Percentiles rank a stretch among this genome's conserved stretches.
These are phyloP conservation scores for Asarcornis scutulata DNA, from an alignment of 2,113 vertebrate species.

Conservation along the genomic window DNA sequence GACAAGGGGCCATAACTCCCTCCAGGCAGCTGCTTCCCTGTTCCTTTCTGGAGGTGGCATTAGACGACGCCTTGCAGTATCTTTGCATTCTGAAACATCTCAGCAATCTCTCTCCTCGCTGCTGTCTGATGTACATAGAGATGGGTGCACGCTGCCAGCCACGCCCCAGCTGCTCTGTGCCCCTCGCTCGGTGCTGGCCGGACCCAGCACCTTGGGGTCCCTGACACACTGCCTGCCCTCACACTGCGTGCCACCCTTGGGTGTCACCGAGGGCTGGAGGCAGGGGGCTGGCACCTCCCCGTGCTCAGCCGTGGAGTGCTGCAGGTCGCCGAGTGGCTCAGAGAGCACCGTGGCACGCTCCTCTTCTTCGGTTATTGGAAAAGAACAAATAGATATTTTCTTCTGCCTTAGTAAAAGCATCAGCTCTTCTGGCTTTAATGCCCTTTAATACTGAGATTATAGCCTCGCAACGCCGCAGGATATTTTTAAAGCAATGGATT, in stretches of 20 bases:
- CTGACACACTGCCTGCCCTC: fast-evolving
- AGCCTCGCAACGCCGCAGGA: not conserved
- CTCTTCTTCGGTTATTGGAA: not conserved
- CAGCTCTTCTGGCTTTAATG: not conserved
- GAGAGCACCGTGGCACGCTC: not conserved
- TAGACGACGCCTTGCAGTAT: too few relatives aligned
- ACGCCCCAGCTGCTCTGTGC: not conserved
- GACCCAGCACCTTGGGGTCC: not conserved
- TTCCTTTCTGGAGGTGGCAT: too few relatives aligned
- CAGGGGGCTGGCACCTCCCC: fast-evolving
- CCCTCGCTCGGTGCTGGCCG: not conserved
- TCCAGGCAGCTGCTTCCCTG: too few relatives aligned
- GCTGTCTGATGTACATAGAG: fast-evolving
- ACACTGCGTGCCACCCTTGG: fast-evolving
- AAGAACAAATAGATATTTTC: not conserved
- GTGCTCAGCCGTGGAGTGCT: fast-evolving
- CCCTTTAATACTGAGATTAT: not conserved
- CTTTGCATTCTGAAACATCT: too few relatives aligned
- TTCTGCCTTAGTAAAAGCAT: not conserved
- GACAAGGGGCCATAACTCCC: too few relatives aligned
- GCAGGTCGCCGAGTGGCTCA: fast-evolving
- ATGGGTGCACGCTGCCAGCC: not conserved
- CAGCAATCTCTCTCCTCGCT: too few relatives aligned
- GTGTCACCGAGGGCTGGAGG: not conserved
- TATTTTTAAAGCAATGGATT: conserved; percentile 12